phyloP scores from a whole-genome alignment of 2,888 invertebrate species.

The Folsomia manolachei region DNA sequence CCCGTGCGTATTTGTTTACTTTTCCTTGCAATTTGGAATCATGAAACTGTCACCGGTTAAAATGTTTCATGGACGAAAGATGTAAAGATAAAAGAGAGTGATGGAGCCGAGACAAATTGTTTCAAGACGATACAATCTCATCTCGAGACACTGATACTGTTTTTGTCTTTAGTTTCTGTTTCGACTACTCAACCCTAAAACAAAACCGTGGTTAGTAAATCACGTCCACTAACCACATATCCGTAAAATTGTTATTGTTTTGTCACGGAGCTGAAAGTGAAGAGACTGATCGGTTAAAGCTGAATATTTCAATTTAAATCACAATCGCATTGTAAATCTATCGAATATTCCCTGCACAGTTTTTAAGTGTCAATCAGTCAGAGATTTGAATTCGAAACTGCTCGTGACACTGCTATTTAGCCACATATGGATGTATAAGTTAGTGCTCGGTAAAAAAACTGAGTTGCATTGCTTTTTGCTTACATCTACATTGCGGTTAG shows the following conservation, averaged over 20 bases:
- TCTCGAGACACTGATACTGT: too few species aligned
- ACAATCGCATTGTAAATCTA: too few species aligned
- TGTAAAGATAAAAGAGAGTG: background rate
- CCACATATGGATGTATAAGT: background rate
- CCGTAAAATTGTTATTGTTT: too few species aligned
- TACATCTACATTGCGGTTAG: too few species aligned
- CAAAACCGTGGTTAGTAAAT: too few species aligned
- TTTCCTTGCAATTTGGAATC: background rate
- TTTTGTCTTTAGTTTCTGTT: too few species aligned
- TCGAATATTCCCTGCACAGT: too few species aligned
- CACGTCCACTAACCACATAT: too few species aligned
- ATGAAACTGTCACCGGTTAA: constrained; percentile 11
- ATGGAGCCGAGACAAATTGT: background rate
- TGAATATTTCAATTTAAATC: background rate
- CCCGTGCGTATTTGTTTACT: background rate
- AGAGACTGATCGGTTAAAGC: background rate
- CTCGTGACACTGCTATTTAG: background rate
- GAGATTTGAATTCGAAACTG: background rate
- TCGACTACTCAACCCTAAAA: too few species aligned
- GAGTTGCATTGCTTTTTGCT: too few species aligned
- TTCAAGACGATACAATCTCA: background rate
- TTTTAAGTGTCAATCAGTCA: background rate
- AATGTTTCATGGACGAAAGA: background rate
- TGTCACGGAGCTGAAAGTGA: background rate
- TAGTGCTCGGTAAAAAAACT: too few species aligned